Base-by-base conservation (phyloP, 2,113 vertebrate species). In the Beaufortia kweichowensis region DNA sequence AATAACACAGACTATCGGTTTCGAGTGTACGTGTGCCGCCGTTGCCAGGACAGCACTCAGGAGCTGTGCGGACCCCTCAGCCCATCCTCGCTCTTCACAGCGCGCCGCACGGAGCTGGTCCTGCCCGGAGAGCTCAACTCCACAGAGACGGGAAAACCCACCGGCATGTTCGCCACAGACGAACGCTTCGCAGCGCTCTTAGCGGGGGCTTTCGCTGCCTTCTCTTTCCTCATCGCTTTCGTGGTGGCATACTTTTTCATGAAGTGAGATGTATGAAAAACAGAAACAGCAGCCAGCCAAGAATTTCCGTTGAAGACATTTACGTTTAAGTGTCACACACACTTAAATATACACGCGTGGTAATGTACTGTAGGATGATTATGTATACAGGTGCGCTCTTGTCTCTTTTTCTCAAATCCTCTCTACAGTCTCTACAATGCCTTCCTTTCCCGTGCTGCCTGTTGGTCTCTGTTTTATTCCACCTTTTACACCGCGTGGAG, bases 231-330 rank as follows among this genome's bases (percentile, higher is more conserved):
- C 81, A 98, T 99, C 73, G 97, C 97, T 91, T 99, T 94, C 91
- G 91, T 99, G 91, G 89, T 99, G 83, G 96, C 98, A 79, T 96
- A 98, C 94, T 98, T 98, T 94, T 95, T 98, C 81, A 98, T 99
- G 96, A 98, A 98, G 94, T 98, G 95, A 93, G 85, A 87, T n/a
- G 14, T 15, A n/a, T n/a, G 4, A 43, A 57, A 2, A 19, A 43
- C 17, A 41, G 35, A 41, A 43, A 12, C 23, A 33, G 61, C 48
- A 73, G 69, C 61, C 74, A 48, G 60, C 29, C 41, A 72, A 64
- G 61, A 69, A 64, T 14, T 59, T n/a, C n/a, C n/a, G n/a, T n/a
- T n/a, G 9, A 50, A 61, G 61, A 75, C 68, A 59, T 26, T 56
- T 12, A 33, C 17, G 23, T 59, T 59, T 29, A n/a, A 57, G 63